Evolutionary conservation across 2,113 vertebrate genomes (phyloP), one percentile per base, ranked within the genome.

Genomic region (Petrocephalus microphthalmus): DNA sequence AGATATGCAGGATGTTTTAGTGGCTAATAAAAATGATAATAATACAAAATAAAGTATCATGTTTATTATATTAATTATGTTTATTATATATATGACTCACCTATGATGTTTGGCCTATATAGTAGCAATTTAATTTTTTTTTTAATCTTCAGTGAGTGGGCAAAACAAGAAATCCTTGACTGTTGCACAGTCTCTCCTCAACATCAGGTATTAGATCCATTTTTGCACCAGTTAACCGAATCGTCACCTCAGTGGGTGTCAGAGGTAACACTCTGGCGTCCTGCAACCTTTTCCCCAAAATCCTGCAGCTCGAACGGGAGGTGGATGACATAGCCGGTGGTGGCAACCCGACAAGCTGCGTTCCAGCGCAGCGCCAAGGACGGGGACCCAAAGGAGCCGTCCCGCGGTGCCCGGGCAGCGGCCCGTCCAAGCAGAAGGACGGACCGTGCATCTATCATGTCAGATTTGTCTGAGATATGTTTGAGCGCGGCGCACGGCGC

Each of bases 341-440:
- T 19, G 67, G 67, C 17, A 13, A 19, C 29, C 29, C 15, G 37
- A 4, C 60, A 67, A 67, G 60, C 60, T 29, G 60, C 11, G 60
- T 29, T 67, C 60, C 60, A 67, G 25, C 60, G 25, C 10, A 4
- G 60, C n/a, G 60, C 60, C 10, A 10, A 67, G 60, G 60, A 67
- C 60, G 11, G 2, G 3, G 13, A 10, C 60, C 60, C 25, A n/a
- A 13, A 67, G 60, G 25, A 67, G 10, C 60, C 4, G n/a, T 25
- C n/a, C n/a, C n/a, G n/a, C 29, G 60, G 8, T 0, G 60, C 29
- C 11, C 60, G 25, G 60, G 60, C 29, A 29, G 60, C n/a, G 8
- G n/a, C 60, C 22, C 17, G 60, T 64, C n/a, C 60, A 7, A 64
- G 60, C 74, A 81, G 87, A 82, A 88, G 87, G 78, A 88, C 52